These are phyloP conservation scores for Drosophila neoperkinsi DNA, from an alignment of 2,888 invertebrate genomes.

Conservation along the genomic window DNA sequence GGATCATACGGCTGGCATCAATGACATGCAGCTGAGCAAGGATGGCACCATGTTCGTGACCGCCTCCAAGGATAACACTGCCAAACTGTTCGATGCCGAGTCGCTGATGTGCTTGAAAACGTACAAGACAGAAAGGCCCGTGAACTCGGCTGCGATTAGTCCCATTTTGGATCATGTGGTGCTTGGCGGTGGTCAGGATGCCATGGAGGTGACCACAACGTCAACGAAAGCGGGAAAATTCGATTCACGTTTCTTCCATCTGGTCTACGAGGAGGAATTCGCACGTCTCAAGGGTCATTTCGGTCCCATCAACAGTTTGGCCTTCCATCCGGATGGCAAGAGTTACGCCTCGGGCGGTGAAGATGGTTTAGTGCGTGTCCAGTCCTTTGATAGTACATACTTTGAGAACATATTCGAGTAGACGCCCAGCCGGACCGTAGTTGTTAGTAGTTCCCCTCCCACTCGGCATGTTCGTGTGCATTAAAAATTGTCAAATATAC, in stretches of 20 bases:
- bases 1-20: conserved; percentile 94
- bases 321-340: conserved; percentile 99
- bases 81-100: conserved; percentile 96
- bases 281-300: conserved; percentile 99
- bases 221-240: conserved; percentile 98
- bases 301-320: conserved; percentile 99
- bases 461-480: conserved; percentile 68
- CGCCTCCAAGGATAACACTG: conserved; percentile 98
- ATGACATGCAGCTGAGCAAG: conserved; percentile 97
- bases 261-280: conserved; percentile 98
- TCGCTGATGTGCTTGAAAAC: conserved; percentile 95
- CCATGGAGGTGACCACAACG: conserved; percentile 99
- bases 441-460: conserved; percentile 49
- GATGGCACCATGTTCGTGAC: conserved; percentile 98
- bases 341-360: conserved; percentile 99
- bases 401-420: conserved; percentile 88
- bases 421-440: conserved; percentile 21
- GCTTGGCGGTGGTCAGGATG: conserved; percentile 99
- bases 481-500: conserved; percentile 76
- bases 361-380: conserved; percentile 98
- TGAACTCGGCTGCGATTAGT: conserved; percentile 99
- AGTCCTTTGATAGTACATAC: conserved; percentile 98
- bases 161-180: conserved; percentile 98
- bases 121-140: conserved; percentile 98
- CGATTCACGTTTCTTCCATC: conserved; percentile 97